Evolutionary conservation across 2,113 vertebrate species (phyloP).

Genomic region (Kryptolebias marmoratus): DNA sequence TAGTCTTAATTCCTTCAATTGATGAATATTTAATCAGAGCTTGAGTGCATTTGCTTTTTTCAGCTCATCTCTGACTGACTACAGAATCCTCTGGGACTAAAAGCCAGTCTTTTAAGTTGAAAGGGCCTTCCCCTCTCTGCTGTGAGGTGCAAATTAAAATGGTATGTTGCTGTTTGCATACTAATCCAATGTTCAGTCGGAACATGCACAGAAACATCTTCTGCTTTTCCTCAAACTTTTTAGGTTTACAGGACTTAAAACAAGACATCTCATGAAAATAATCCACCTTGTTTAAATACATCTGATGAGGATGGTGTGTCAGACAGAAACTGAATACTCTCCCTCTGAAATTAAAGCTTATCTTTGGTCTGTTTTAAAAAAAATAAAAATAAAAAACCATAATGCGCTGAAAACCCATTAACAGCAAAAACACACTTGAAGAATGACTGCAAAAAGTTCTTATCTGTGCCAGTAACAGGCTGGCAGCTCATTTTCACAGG

Average conservation of each 20-base stretch:
- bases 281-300: background rate
- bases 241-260: background rate
- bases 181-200: conserved; percentile 16
- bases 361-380: background rate
- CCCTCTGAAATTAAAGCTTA: background rate
- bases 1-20: conserved; percentile 19
- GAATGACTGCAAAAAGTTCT: background rate
- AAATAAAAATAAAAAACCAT: background rate
- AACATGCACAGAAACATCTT: conserved; percentile 34
- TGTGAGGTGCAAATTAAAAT: conserved; percentile 45
- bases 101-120: conserved; percentile 65
- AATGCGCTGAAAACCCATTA: background rate
- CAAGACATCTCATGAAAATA: background rate
- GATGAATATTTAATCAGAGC: conserved; percentile 57
- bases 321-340: background rate
- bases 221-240: background rate
- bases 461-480: background rate
- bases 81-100: conserved; percentile 48
- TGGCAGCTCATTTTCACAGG: background rate
- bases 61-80: conserved; percentile 64
- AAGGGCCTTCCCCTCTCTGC: conserved; percentile 40
- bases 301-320: no score
- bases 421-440: background rate
- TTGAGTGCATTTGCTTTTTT: conserved; percentile 35
- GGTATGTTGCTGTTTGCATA: conserved; percentile 20